Evolutionary conservation across 2,113 vertebrate species (phyloP).

Genomic region (Syrmaticus mikado): DNA sequence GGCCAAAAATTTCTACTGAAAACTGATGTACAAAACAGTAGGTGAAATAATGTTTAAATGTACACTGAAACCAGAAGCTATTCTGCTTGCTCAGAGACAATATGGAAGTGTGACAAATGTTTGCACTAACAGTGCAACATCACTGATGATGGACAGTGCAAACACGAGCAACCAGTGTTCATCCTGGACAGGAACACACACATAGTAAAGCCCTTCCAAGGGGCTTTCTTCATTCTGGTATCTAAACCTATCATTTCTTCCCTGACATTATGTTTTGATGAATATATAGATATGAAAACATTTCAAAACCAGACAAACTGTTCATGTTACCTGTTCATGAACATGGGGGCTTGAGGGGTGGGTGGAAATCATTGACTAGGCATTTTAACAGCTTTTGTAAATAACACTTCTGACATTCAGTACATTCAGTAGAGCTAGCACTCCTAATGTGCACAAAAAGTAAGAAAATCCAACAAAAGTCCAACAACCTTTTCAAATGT

Average conservation of each 20-base stretch:
- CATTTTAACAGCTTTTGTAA: not conserved
- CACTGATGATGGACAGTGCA: fast-evolving
- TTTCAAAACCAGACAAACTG: not conserved
- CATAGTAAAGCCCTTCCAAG: not conserved
- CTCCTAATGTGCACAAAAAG: not conserved
- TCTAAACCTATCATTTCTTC: not conserved
- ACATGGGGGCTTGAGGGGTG: fast-evolving
- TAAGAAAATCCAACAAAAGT: not conserved
- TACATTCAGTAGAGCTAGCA: not conserved
- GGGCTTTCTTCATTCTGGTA: not conserved
- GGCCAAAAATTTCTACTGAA: not conserved
- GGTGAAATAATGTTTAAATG: not conserved
- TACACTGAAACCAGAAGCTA: not conserved
- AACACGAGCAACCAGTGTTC: not conserved
- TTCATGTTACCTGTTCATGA: not conserved
- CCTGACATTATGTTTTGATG: not conserved
- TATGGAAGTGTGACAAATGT: not conserved
- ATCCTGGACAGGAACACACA: fast-evolving
- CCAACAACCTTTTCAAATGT: not conserved
- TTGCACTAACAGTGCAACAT: not conserved
- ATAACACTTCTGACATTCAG: not conserved
- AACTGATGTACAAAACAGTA: not conserved
- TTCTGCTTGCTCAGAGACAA: not conserved
- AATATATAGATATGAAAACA: not conserved
- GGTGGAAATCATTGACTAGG: not conserved